phyloP scores from a whole-genome alignment of 2,888 invertebrate species.

The Adineta ricciae region DNA sequence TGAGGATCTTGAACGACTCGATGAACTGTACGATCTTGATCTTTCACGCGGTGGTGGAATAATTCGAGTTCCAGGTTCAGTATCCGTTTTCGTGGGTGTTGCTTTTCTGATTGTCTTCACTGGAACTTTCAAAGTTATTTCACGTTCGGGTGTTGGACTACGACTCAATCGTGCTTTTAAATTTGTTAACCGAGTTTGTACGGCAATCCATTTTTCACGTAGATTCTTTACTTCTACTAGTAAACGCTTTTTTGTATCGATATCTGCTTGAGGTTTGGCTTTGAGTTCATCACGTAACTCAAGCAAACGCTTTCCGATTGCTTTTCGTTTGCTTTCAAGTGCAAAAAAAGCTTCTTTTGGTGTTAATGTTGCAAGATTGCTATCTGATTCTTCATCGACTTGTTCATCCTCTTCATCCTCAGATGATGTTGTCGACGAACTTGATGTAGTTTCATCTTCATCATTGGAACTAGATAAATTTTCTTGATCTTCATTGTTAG shows the following conservation, averaged over 20 bases:
- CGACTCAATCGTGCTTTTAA: slow-evolving; percentile 5
- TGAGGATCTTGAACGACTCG: slow-evolving; percentile 10
- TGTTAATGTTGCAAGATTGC: background rate
- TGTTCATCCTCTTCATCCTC: background rate
- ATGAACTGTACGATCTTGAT: background rate
- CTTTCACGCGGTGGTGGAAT: background rate
- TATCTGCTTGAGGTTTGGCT: background rate
- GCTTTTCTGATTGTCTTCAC: background rate
- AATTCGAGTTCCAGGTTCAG: background rate
- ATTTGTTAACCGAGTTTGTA: slow-evolving; percentile 17
- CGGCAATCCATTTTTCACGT: background rate
- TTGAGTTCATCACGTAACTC: slow-evolving; percentile 1
- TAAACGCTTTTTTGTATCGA: slow-evolving; percentile 1
- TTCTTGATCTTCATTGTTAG: background rate
- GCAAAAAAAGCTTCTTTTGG: background rate
- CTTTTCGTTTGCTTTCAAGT: background rate
- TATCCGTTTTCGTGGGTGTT: background rate
- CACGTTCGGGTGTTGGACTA: slow-evolving; percentile 22
- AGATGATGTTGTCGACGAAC: background rate
- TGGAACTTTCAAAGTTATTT: background rate
- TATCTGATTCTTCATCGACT: background rate
- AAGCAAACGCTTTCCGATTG: background rate
- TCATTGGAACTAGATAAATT: background rate
- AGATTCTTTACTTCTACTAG: background rate
- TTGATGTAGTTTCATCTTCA: background rate